Base-by-base conservation (phyloP, 2,113 vertebrate genomes). In the Cryptotis parvus region DNA sequence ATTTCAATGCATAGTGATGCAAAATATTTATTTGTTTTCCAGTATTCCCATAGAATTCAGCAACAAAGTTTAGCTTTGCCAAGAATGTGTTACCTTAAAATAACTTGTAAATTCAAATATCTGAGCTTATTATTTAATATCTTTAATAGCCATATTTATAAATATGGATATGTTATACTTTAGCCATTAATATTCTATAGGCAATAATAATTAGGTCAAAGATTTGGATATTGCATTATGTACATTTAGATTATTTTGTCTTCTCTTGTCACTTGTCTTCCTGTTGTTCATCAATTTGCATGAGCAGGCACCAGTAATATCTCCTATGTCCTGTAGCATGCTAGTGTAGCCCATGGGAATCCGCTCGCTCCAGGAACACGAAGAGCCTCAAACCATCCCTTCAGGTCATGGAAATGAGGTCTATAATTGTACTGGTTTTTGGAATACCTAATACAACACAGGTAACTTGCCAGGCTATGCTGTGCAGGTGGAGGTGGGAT, bases 61-160 rank as follows among this genome's bases (percentile, higher is more conserved):
- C 29, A 16, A 18, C 24, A 16, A 12, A 83, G 1, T 8, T 39
- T 85, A 49, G 73, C 7, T 78, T 83, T 79, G 1, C n/a, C 41
- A 81, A 15, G 72, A 83, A 83, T 20, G 4, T 66, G 66, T 7
- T 78, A 45, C 22, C 79, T 83, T 87, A 22, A 83, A 82, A 85
- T 87, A 52, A n/a, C 18, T 35, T 87, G 84, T 41, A 87, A 87
- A 79, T 75, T 9, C 33, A 89, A 66, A 86, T 7, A 49, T 24
- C 15, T 83, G 27, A 27, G 74, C 4, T 84, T 84, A 26, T 85
- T 74, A 8, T 73, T 2, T 0, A 76, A 18, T 39, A 29, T 2
- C 45, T n/a, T 85, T 0, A 70, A 22, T 29, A 91, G 5, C 11
- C 18, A n/a, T 24, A 33, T 80, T 6, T 27, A 2, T n/a, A 70